Base-by-base conservation (phyloP, 2,113 vertebrate genomes). In the Colinus virginianus region DNA sequence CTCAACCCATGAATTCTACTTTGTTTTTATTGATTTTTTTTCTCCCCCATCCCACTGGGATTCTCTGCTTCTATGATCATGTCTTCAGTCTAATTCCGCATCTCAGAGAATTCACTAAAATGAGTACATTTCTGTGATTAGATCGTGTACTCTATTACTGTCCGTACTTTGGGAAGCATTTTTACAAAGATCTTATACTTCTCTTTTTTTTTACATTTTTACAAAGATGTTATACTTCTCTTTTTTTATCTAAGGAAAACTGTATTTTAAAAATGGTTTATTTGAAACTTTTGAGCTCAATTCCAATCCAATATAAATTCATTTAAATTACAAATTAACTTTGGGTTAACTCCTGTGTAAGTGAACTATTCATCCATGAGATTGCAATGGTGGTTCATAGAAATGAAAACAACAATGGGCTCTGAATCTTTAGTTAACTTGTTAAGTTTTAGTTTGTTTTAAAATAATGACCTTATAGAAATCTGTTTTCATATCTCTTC, bases 381-480 rank as follows among this genome's bases (percentile, higher is more conserved):
- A 76, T 53, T 91, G 86, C 69, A 81, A 21, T 0, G 2, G 40
- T 48, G 20, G 28, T 90, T 93, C 90, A 90, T 68, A 86, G 79
- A 81, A 94, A 87, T 64, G 19, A 62, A 69, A 93, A 84, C n/a
- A 92, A 80, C 92, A 93, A 69, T 83, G 90, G 80, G 48, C 58
- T 86, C 46, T 90, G 72, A 90, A 53, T 90, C 74, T 66, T 81
- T 30, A 78, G 58, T 80, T 91, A 88, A 94, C 93, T 90, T 61
- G 23, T 96, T 95, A 32, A 53, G 30, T 56, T 96, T 80, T 43
- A 80, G 64, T 68, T 88, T 88, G 76, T 86, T 58, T 93, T 93
- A 88, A 84, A 88, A 10, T 34, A 90, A 53, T 43, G 70, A 84
- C 84, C 70, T 90, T 90, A 63, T 81, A 40, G 91, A 90, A 94